Evolutionary conservation across 2,888 invertebrate genomes (phyloP), one percentile per base, ranked within the genome.

Genomic region (Troides oblongomaculatus): DNA sequence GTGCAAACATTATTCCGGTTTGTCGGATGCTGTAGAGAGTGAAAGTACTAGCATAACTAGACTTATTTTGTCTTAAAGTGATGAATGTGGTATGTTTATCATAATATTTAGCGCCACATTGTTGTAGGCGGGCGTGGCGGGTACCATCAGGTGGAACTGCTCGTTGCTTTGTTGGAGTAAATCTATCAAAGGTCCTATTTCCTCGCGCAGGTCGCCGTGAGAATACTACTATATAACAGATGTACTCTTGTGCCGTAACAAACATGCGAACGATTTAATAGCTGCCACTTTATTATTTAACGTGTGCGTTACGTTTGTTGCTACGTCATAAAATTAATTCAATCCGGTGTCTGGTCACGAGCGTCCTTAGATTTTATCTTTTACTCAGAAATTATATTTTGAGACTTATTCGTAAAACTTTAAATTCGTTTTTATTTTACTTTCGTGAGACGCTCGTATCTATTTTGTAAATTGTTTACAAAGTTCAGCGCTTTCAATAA

Each of bases 261-360:
- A 62, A 63, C 62, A 60, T 70, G 62, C 63, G 59, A 66, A 66
- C 53, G 63, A 53, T 58, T 57, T 70, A 59, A 63, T 62, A 62
- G 50, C 53, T 50, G 5, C 69, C 21, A 36, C 69, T 36, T 59
- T 69, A 64, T 69, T 69, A 62, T 65, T 66, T 66, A 18, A 58
- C 25, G 62, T 67, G 53, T 69, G n/a, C 46, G 43, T 50, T 53
- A 39, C 58, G 50, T 58, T 50, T 62, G 50, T 63, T 70, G 62
- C 62, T 63, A 66, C 66, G 63, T 66, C 56, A 62, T 63, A 66
- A 66, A 66, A 62, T 63, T 65, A 59, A 53, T 65, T 62, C 46
- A 69, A 70, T 66, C 70, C 70, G 70, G 66, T 70, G 70, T 70
- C 70, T 70, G 66, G 70, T 70, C 70, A 70, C 70, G 70, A 70